phyloP scores from a whole-genome alignment of 2,797 vertebrate genomes.

The Labeo calbasu region DNA sequence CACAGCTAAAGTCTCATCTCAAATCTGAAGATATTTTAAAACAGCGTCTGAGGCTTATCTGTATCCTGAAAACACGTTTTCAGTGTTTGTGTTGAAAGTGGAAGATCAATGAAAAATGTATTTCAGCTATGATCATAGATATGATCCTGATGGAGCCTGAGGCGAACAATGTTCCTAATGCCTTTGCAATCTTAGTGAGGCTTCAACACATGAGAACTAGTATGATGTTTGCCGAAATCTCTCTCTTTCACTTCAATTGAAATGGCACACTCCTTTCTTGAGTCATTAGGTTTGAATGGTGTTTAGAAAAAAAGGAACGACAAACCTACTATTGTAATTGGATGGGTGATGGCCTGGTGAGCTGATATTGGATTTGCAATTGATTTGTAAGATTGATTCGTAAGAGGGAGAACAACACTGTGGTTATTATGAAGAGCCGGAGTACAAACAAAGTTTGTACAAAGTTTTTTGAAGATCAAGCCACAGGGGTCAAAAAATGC shows the following conservation, averaged over 20 bases:
- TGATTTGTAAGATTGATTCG: constrained; percentile 20
- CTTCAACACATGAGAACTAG: constrained; percentile 15
- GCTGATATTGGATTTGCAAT: constrained; percentile 42
- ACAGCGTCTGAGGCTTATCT: background rate
- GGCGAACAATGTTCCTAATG: constrained; percentile 15
- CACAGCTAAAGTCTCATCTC: constrained; percentile 13
- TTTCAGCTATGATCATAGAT: constrained; percentile 28
- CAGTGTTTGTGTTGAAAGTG: constrained; percentile 13
- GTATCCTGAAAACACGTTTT: background rate
- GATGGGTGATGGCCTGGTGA: constrained; percentile 31
- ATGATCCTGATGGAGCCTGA: constrained; percentile 41
- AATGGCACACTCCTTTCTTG: constrained; percentile 55
- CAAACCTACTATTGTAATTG: constrained; percentile 44
- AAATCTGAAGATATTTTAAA: constrained; percentile 1
- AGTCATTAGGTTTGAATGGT: constrained; percentile 59
- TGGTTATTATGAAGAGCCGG: background rate
- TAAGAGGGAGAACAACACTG: constrained; percentile 3
- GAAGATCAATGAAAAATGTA: constrained; percentile 25
- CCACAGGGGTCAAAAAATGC: constrained; percentile 8
- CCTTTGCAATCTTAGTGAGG: constrained; percentile 6
- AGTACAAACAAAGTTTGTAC: background rate
- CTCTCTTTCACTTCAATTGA: constrained; percentile 35
- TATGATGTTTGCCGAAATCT: constrained; percentile 12
- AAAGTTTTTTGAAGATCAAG: constrained; percentile 44
- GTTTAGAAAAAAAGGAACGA: constrained; percentile 53